Base-by-base conservation (phyloP, 2,113 vertebrate species). In the Cyphomyrus plagiostoma region DNA sequence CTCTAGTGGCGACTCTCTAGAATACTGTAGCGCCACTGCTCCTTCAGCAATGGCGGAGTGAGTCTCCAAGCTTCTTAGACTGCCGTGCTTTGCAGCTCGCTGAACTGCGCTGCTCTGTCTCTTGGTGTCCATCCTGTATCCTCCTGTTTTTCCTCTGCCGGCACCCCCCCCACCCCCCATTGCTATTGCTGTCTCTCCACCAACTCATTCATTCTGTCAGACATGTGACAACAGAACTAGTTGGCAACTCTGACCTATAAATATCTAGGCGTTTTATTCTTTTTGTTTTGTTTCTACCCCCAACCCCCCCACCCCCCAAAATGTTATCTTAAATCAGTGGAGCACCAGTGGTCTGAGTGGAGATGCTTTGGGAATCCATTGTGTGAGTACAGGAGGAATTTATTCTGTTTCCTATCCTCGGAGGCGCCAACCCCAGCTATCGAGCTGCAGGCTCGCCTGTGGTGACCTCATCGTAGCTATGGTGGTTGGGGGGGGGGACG, bases 301-400 rank as follows among this genome's bases (percentile, higher is more conserved):
- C 49, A 2, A 26, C 85, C 15, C 6, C 26, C 85, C 52, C 26
- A 3, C 11, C 30, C 26, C 50, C 86, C 19, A 42, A 58, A 87
- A 87, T 58, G 26, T 62, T 62, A 87, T 58, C 50, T 62, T 15
- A 58, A 89, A 83, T 89, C 77, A 89, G 88, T 84, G 77, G 52
- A 84, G 50, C 77, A 84, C 77, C 77, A 58, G 50, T 89, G 88
- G 50, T 56, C 77, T 83, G 88, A 83, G 77, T 84, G 77, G 30
- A 11, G 88, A 53, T 45, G 88, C 49, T 89, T 84, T 83, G 88
- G 77, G 77, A 56, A 46, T 58, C 88, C 74, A 58, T 58, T 89
- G 74, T 89, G 88, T 82, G 88, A 82, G 88, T 89, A 56, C 74
- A 89, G 88, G 70, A 83, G 88, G 49, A 39, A 62, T 84, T 80